Conservation (phyloP, 2,888 invertebrate species). For the Strigamia maritima region DNA sequence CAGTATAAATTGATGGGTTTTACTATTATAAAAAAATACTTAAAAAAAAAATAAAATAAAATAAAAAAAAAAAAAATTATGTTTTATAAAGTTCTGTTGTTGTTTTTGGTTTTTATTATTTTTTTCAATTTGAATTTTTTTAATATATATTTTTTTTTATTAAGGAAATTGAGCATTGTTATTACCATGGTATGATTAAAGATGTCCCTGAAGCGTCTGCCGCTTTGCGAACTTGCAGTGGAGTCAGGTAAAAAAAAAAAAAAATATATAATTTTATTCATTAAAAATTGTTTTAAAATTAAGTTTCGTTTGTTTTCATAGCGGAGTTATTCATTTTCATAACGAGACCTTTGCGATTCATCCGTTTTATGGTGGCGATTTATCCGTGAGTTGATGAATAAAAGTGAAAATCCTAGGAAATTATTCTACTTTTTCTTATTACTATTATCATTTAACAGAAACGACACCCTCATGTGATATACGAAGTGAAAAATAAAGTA, state of each 20-base stretch:
- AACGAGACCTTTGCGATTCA: slow-evolving; percentile 98
- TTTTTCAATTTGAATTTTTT: neutral
- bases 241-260: slow-evolving; percentile 69
- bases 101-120: neutral
- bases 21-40: neutral
- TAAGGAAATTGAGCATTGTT: slow-evolving; percentile 96
- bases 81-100: neutral
- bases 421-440: slow-evolving; percentile 26
- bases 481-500: slow-evolving; percentile 85
- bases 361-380: slow-evolving; percentile 94
- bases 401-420: too few relatives aligned
- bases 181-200: slow-evolving; percentile 96
- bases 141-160: slow-evolving; percentile 42
- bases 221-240: slow-evolving; percentile 96
- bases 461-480: slow-evolving; percentile 97
- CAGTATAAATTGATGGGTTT: neutral
- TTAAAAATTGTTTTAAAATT: slow-evolving; percentile 17
- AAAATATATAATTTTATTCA: slow-evolving; percentile 16
- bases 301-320: slow-evolving; percentile 45
- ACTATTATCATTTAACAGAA: slow-evolving; percentile 62
- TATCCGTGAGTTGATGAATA: slow-evolving; percentile 76
- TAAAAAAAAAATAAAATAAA: neutral
- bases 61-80: neutral
- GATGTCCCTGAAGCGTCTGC: slow-evolving; percentile 95
- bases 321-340: slow-evolving; percentile 94